Conservation (phyloP, 2,113 vertebrate genomes). For the Herpailurus yagouaroundi region DNA sequence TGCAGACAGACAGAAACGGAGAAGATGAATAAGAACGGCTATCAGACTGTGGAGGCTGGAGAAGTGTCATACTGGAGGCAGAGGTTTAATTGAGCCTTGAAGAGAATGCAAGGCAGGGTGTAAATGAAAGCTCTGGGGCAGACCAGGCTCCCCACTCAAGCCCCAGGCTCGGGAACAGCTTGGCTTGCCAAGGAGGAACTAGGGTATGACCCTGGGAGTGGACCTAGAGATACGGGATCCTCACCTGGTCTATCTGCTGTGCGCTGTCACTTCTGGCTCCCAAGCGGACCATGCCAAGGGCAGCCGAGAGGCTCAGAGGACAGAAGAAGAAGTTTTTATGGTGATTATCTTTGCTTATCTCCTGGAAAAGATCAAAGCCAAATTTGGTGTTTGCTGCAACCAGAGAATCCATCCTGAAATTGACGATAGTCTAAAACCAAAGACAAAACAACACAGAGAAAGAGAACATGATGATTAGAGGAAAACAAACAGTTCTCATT, state of each 20-base stretch:
- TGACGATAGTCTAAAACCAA: neutral
- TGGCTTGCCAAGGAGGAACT: accelerated
- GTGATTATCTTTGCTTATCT: conserved; percentile 73
- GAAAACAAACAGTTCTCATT: neutral
- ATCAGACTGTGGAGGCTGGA: accelerated
- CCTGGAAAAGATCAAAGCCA: conserved; percentile 85
- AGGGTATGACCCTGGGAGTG: neutral
- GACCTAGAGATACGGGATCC: neutral
- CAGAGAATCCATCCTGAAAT: conserved; percentile 75
- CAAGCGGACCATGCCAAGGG: conserved; percentile 82
- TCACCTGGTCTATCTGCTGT: conserved; percentile 83
- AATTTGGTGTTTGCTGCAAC: conserved; percentile 82
- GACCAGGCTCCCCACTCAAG: neutral
- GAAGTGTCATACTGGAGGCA: neutral
- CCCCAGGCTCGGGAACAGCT: accelerated
- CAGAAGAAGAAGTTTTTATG: conserved; percentile 81
- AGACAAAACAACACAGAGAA: neutral
- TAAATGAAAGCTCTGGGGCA: neutral
- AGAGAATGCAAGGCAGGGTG: neutral
- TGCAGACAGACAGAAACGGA: neutral
- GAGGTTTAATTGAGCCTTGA: neutral
- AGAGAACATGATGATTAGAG: neutral
- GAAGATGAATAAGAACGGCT: neutral
- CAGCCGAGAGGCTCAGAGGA: conserved; percentile 83
- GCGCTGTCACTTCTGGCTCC: conserved; percentile 82